phyloP scores from a whole-genome alignment of 2,797 vertebrate species.

The Semotilus atromaculatus region DNA sequence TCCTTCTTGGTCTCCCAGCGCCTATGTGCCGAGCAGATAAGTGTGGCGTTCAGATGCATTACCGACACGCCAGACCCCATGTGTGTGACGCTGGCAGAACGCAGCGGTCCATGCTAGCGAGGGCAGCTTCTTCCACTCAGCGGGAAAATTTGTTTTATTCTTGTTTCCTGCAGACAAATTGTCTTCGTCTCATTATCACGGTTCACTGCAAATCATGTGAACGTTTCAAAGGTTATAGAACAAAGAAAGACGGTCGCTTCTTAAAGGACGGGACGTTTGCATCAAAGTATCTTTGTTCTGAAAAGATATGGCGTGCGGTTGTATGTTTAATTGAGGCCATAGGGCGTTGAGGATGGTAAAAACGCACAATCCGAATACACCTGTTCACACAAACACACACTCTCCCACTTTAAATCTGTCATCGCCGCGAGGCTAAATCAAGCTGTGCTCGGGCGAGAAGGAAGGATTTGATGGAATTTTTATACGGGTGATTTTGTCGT shows the following conservation, averaged over 20 bases:
- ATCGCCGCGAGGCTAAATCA: constrained; percentile 13
- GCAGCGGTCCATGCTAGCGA: background rate
- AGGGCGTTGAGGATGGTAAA: constrained; percentile 4
- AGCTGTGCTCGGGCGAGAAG: constrained; percentile 21
- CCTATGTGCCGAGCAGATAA: constrained; percentile 51
- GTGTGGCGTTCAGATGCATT: constrained; percentile 16
- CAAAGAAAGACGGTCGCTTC: background rate
- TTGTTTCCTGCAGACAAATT: constrained; percentile 24
- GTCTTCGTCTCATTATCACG: constrained; percentile 13
- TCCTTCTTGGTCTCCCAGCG: background rate
- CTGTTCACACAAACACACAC: constrained; percentile 1
- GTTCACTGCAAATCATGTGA: constrained; percentile 24
- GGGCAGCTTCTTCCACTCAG: background rate
- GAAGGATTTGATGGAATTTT: constrained; percentile 84
- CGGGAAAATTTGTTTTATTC: background rate
- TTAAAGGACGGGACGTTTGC: background rate
- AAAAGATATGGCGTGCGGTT: constrained; percentile 18
- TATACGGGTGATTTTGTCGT: constrained; percentile 82
- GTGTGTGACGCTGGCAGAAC: background rate
- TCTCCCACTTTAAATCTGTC: constrained; percentile 3
- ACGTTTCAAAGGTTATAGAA: constrained; percentile 5
- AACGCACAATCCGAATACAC: constrained; percentile 5
- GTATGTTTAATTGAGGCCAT: constrained; percentile 8
- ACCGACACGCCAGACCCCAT: constrained; percentile 6
- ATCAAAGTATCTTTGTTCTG: constrained; percentile 3